A percentile compares a stretch with the other conserved stretches of the same genome.
These are phyloP conservation scores for Crotophaga sulcirostris DNA, from an alignment of 2,113 vertebrate genomes.

Conservation along the genomic window DNA sequence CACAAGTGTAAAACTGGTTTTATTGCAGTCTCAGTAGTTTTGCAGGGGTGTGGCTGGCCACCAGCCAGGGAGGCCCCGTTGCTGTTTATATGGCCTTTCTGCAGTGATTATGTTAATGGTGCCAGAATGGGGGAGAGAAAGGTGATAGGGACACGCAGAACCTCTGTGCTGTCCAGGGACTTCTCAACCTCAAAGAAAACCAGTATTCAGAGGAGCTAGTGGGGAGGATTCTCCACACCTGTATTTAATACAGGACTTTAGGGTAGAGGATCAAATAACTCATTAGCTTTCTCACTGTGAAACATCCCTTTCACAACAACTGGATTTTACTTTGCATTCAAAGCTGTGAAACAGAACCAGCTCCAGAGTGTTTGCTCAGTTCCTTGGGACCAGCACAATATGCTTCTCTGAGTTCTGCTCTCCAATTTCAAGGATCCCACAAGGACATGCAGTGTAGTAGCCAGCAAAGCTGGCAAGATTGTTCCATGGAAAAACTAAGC, in stretches of 20 bases:
- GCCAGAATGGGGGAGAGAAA: not conserved
- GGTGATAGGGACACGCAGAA: rapidly evolving
- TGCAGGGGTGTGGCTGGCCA: slow-evolving; percentile 42
- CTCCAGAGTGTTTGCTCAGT: not conserved
- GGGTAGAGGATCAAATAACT: not conserved
- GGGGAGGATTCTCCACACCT: not conserved
- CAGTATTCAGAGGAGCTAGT: not conserved
- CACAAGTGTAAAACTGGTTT: slow-evolving; percentile 15
- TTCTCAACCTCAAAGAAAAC: not conserved
- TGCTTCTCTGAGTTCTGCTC: not conserved
- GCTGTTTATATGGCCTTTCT: not conserved
- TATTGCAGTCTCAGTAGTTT: slow-evolving; percentile 43
- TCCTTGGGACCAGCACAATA: not conserved
- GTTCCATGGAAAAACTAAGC: not conserved
- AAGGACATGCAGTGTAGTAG: not conserved
- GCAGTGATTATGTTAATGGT: not conserved
- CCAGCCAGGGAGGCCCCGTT: slow-evolving; percentile 34
- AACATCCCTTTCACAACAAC: not conserved
- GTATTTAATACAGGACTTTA: not conserved
- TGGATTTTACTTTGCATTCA: not conserved
- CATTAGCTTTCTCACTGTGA: not conserved
- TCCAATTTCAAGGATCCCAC: not conserved
- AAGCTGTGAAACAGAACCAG: not conserved
- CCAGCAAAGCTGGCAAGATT: not conserved
- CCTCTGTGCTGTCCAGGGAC: not conserved